Conservation (phyloP, 2,113 vertebrate genomes). For the Peromyscus californicus region DNA sequence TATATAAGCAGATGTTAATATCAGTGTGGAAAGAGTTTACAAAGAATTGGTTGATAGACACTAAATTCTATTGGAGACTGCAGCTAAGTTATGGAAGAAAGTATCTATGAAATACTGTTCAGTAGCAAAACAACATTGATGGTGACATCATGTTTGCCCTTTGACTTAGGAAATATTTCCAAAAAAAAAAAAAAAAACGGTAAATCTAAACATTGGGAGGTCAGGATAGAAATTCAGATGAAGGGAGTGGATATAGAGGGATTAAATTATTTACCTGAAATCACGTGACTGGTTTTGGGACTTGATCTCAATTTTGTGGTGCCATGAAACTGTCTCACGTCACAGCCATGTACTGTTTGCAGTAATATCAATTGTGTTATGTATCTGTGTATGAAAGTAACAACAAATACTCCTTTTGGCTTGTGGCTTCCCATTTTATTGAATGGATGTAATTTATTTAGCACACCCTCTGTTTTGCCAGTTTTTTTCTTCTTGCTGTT, state of each 20-base stretch:
- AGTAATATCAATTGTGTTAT: background rate
- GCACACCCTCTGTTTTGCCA: background rate
- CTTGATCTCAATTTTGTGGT: background rate
- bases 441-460: background rate
- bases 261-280: background rate
- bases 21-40: background rate
- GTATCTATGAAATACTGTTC: background rate
- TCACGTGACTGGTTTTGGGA: background rate
- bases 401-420: background rate
- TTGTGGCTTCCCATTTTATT: background rate
- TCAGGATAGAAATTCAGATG: background rate
- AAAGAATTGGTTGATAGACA: background rate
- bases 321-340: background rate
- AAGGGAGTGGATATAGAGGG: background rate
- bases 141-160: background rate
- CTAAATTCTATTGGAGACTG: background rate
- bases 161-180: background rate
- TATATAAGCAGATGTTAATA: background rate
- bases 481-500: background rate
- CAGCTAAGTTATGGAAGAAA: background rate
- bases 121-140: background rate
- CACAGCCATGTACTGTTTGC: rapidly evolving
- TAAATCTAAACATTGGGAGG: background rate
- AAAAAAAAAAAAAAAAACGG: background rate
- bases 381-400: background rate